Evolutionary conservation across 2,797 vertebrate genomes (phyloP).

Genomic region (Synaphobranchus kaupii): DNA sequence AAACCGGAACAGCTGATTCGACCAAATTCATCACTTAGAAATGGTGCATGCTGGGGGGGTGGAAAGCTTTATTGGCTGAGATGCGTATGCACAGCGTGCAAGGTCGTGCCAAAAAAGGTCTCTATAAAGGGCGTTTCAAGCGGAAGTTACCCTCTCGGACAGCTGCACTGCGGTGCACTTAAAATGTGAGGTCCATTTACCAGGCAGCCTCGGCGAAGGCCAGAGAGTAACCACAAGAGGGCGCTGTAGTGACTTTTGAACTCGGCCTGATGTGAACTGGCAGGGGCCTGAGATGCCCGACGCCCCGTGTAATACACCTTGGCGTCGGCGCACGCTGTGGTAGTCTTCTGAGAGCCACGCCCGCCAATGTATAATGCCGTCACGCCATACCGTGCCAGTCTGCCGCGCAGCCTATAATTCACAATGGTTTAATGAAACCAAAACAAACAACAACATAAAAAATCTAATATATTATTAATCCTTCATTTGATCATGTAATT

Average conservation of each 20-base stretch:
- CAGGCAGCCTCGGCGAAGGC: not conserved
- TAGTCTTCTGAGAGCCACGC: not conserved
- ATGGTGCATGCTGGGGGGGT: not conserved
- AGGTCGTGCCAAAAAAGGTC: slow-evolving; percentile 23
- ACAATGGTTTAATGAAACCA: not conserved
- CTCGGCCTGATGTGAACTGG: not conserved
- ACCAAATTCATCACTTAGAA: slow-evolving; percentile 27
- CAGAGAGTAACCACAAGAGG: not conserved
- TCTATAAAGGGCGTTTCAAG: slow-evolving; percentile 6
- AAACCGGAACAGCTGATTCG: slow-evolving; percentile 19
- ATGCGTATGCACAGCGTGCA: not conserved
- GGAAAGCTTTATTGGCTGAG: slow-evolving; percentile 22
- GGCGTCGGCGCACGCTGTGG: not conserved
- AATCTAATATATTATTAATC: not conserved
- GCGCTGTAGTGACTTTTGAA: not conserved
- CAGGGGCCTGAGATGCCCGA: not conserved
- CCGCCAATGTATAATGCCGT: not conserved
- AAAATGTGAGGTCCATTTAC: not conserved
- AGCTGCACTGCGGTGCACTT: slow-evolving; percentile 8
- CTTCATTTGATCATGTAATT: not conserved
- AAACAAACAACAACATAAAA: not conserved
- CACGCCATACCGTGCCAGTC: too few relatives aligned
- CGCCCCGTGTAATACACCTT: not conserved
- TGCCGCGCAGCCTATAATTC: not conserved
- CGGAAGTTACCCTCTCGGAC: not conserved